These are phyloP conservation scores for Phalera bucephala DNA, from an alignment of 2,888 invertebrate species.

Conservation along the genomic window DNA sequence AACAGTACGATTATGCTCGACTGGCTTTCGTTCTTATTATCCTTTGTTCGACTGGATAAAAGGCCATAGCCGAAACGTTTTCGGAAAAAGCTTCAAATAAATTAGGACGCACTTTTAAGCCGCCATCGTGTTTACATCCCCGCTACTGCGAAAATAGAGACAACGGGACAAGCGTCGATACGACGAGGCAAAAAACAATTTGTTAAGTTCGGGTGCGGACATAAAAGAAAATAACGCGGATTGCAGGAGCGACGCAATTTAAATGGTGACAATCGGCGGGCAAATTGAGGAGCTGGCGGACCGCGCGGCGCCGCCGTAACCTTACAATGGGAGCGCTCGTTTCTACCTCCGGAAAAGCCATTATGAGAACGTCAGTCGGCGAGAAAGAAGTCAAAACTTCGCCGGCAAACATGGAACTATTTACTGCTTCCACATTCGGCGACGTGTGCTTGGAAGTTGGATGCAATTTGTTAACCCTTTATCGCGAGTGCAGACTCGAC, in stretches of 20 bases:
- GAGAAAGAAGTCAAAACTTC: constrained; percentile 75
- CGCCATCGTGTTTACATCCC: constrained; percentile 59
- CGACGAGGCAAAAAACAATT: constrained; percentile 48
- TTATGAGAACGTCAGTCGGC: constrained; percentile 68
- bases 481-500: constrained; percentile 56
- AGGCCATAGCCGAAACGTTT: constrained; percentile 64
- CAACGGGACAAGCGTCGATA: constrained; percentile 52
- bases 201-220: constrained; percentile 36
- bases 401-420: constrained; percentile 71
- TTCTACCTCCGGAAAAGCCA: constrained; percentile 52
- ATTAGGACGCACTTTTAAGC: constrained; percentile 68
- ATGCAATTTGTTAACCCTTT: constrained; percentile 78
- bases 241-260: constrained; percentile 69
- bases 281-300: constrained; percentile 47
- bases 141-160: constrained; percentile 59
- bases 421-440: constrained; percentile 72
- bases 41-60: constrained; percentile 72
- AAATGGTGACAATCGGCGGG: constrained; percentile 67
- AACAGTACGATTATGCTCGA: constrained; percentile 68
- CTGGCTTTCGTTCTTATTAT: constrained; percentile 73
- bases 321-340: constrained; percentile 51
- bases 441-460: constrained; percentile 72
- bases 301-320: constrained; percentile 38
- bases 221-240: constrained; percentile 68
- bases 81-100: constrained; percentile 66